Conservation (phyloP, 2,888 invertebrate species). For the Yponomeuta cagnagella region DNA sequence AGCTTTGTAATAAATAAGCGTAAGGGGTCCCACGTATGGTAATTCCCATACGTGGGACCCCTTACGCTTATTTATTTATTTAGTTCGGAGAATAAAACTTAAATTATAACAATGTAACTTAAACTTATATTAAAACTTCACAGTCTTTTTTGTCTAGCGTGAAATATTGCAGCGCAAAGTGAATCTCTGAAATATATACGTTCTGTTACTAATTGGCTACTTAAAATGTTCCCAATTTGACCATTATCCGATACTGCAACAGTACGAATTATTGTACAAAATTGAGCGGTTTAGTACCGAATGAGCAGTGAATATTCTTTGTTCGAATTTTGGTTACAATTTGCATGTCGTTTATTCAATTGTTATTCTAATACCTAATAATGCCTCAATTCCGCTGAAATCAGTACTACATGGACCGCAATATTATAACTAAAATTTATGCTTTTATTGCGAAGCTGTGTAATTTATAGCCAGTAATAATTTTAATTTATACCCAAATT, state of each 20-base stretch:
- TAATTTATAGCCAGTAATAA: slow-evolving; percentile 54
- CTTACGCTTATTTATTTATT: background rate
- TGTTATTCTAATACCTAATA: slow-evolving; percentile 11
- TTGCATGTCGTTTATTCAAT: slow-evolving; percentile 15
- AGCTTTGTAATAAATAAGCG: background rate
- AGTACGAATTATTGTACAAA: background rate
- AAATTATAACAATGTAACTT: too few species aligned
- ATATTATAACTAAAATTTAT: background rate
- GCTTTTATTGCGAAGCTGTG: slow-evolving; percentile 30
- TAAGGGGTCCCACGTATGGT: background rate
- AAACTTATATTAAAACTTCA: background rate
- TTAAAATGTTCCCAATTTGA: background rate
- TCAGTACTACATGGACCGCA: background rate
- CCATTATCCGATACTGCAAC: background rate
- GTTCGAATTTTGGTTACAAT: background rate
- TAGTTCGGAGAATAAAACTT: too few species aligned
- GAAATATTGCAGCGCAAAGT: background rate
- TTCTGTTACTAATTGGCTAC: background rate
- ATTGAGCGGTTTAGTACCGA: background rate
- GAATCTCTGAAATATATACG: too few species aligned
- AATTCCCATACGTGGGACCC: too few species aligned
- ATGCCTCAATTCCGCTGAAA: background rate
- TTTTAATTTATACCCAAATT: slow-evolving; percentile 29
- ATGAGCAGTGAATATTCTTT: background rate
- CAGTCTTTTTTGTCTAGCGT: background rate